Evolutionary conservation across 2,888 invertebrate species (phyloP).

Genomic region (Rotaria sp.): DNA sequence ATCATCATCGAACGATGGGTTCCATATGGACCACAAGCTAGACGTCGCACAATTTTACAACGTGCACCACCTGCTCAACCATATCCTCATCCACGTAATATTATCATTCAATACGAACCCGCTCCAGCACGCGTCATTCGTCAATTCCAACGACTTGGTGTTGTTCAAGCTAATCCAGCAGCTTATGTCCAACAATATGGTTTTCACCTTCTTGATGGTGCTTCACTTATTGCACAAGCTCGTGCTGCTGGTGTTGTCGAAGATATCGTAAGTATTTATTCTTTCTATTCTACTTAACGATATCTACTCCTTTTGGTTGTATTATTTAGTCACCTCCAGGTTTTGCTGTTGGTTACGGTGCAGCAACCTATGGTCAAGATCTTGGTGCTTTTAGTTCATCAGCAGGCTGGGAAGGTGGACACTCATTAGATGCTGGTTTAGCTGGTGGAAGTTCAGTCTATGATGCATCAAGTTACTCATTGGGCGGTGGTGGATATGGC

Average conservation of each 20-base stretch:
- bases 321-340: neutral
- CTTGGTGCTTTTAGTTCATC: neutral
- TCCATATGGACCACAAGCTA: slow-evolving; percentile 36
- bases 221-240: neutral
- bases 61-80: neutral
- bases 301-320: neutral
- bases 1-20: slow-evolving; percentile 37
- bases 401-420: neutral
- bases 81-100: slow-evolving; percentile 29
- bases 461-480: neutral
- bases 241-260: slow-evolving; percentile 8
- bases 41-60: slow-evolving; percentile 32
- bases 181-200: slow-evolving; percentile 35
- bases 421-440: neutral
- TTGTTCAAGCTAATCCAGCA: slow-evolving; percentile 24
- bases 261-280: neutral
- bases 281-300: neutral
- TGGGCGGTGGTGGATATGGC: neutral
- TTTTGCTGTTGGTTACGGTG: neutral
- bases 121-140: slow-evolving; percentile 33
- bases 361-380: neutral
- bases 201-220: neutral
- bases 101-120: slow-evolving; percentile 38
- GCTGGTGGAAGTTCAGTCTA: neutral
- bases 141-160: slow-evolving; percentile 35